Conservation (phyloP, 2,888 invertebrate genomes). For the Chrysolina haemoptera region DNA sequence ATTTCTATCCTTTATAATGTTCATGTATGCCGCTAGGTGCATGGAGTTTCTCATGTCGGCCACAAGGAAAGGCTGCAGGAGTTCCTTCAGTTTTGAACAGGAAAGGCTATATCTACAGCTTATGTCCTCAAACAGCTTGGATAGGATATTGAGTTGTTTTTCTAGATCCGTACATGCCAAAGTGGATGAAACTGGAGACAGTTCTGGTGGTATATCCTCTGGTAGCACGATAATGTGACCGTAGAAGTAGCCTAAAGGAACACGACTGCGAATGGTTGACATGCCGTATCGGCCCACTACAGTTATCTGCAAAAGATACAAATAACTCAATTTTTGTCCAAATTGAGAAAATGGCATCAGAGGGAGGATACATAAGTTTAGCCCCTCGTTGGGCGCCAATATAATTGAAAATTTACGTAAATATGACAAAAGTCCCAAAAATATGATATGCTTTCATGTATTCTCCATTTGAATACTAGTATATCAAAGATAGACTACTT, state of each 20-base stretch:
- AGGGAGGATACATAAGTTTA: not conserved
- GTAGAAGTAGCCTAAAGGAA: conserved; percentile 94
- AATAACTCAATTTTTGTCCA: not conserved
- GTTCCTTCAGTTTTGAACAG: conserved; percentile 85
- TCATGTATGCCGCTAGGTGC: conserved; percentile 88
- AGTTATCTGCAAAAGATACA: conserved; percentile 77
- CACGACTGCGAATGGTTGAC: conserved; percentile 90
- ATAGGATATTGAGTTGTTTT: conserved; percentile 77
- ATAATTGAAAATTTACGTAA: too few relatives aligned
- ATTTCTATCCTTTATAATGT: conserved; percentile 66
- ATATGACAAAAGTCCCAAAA: too few relatives aligned
- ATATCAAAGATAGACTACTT: too few relatives aligned
- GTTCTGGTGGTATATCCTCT: conserved; percentile 70
- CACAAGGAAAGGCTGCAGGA: conserved; percentile 83
- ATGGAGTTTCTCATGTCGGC: conserved; percentile 87
- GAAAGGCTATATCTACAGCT: conserved; percentile 87
- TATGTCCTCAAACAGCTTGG: conserved; percentile 84
- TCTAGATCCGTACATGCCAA: conserved; percentile 68
- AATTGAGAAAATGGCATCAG: not conserved
- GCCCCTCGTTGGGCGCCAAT: too few relatives aligned
- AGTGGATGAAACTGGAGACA: conserved; percentile 61
- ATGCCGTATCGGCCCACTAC: conserved; percentile 93
- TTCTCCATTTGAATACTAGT: too few relatives aligned
- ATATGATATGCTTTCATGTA: too few relatives aligned
- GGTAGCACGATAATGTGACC: conserved; percentile 87